These are phyloP conservation scores for Fulica atra DNA, from an alignment of 2,113 vertebrate species.

Conservation along the genomic window DNA sequence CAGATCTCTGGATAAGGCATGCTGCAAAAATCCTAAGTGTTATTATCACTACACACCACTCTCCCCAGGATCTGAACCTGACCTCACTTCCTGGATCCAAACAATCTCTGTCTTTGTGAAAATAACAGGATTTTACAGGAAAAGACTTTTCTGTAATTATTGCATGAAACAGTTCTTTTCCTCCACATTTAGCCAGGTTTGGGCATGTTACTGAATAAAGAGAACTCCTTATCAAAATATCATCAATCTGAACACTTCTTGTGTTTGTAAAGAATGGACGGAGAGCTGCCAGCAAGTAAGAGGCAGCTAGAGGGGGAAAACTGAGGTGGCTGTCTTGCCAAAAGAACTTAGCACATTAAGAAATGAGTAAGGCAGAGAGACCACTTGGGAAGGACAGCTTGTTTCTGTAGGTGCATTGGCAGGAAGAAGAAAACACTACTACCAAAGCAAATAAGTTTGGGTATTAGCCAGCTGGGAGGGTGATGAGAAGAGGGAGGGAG, in stretches of 20 bases:
- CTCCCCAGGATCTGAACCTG: conserved; percentile 57
- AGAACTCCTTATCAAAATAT: not conserved
- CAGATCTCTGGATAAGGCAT: conserved; percentile 53
- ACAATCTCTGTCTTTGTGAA: not conserved
- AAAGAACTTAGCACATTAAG: not conserved
- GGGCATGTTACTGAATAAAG: not conserved
- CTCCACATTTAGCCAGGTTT: not conserved
- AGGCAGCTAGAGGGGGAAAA: not conserved
- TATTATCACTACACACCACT: conserved; percentile 16
- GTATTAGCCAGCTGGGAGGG: not conserved
- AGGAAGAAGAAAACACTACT: not conserved
- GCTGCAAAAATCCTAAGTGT: conserved; percentile 14
- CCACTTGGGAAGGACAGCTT: not conserved
- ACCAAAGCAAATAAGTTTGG: not conserved
- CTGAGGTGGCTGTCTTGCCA: not conserved
- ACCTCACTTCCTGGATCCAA: conserved; percentile 34
- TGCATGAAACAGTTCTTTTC: not conserved
- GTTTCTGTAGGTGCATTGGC: not conserved
- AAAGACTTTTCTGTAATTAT: not conserved
- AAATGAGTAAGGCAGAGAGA: not conserved
- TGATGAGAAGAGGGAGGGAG: not conserved
- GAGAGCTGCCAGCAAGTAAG: not conserved
- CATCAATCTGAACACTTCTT: not conserved
- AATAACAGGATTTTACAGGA: conserved; percentile 16
- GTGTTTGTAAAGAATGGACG: not conserved